A percentile compares a stretch with the other conserved stretches of the same genome.
Conservation (phyloP, 1,140 invertebrate species). For the Apis laboriosa region DNA sequence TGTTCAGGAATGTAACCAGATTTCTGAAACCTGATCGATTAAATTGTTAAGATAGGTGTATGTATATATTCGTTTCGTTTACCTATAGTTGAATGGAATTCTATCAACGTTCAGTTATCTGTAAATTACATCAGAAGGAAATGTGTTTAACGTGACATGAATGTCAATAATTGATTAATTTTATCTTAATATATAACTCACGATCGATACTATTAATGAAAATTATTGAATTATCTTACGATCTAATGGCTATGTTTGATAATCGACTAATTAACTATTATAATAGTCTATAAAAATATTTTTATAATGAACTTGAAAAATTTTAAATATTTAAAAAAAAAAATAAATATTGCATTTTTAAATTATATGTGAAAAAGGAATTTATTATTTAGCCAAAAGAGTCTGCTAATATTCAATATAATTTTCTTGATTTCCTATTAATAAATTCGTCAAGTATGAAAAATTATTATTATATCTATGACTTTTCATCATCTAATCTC, state of each 20-base stretch:
- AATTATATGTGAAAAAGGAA: no score
- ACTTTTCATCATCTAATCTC: no score
- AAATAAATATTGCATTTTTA: no score
- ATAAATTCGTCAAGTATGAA: no score
- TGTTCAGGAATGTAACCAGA: background rate
- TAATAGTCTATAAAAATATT: no score
- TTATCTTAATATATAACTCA: background rate
- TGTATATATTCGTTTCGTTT: background rate
- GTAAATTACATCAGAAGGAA: background rate
- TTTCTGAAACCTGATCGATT: background rate
- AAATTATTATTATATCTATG: no score
- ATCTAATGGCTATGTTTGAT: background rate
- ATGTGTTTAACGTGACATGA: background rate
- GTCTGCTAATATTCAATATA: no score
- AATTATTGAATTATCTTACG: background rate
- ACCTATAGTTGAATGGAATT: background rate
- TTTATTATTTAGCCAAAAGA: no score
- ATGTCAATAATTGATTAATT: background rate
- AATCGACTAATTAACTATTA: background rate
- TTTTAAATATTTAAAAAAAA: no score
- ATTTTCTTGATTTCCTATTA: no score
- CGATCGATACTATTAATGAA: background rate
- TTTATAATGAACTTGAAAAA: no score
- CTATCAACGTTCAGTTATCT: background rate
- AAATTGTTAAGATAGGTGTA: background rate